These are phyloP conservation scores for Lepidurus arcticus DNA, from an alignment of 1,140 invertebrate genomes.

Conservation along the genomic window DNA sequence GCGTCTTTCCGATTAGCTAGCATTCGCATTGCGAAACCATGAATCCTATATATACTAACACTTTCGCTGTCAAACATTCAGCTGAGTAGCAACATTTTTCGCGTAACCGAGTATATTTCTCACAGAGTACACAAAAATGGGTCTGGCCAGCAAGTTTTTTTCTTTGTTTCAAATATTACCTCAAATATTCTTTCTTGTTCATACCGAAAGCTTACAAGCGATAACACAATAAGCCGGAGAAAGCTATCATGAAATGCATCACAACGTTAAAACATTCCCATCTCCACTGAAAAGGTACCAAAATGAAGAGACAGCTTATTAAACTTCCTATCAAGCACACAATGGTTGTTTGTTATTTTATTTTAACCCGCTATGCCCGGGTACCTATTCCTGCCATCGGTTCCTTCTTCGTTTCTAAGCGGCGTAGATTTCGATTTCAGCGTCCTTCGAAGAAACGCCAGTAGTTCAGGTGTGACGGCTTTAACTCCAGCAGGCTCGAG, in stretches of 20 bases:
- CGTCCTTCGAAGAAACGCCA: not conserved
- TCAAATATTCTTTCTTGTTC: not conserved
- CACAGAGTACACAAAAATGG: not conserved
- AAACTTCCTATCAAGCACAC: not conserved
- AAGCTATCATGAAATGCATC: too few relatives aligned
- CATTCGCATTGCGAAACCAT: too few relatives aligned
- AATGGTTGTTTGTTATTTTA: not conserved
- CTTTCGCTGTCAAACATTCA: too few relatives aligned
- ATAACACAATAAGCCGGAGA: too few relatives aligned
- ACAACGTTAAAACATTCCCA: too few relatives aligned
- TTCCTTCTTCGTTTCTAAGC: not conserved
- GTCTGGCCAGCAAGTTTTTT: not conserved
- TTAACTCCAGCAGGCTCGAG: not conserved
- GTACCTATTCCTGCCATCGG: slow-evolving; percentile 1
- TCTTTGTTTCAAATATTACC: not conserved
- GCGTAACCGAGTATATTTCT: not conserved
- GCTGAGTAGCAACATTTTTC: not conserved
- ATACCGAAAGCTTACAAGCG: too few relatives aligned
- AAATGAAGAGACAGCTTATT: not conserved
- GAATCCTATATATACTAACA: too few relatives aligned
- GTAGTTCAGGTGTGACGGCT: not conserved
- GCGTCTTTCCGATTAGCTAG: not conserved
- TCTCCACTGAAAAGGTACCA: not conserved
- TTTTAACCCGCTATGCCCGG: not conserved
- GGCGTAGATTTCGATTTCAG: not conserved